These are phyloP conservation scores for Deroplatys truncata DNA, from an alignment of 2,888 invertebrate species.

Conservation along the genomic window DNA sequence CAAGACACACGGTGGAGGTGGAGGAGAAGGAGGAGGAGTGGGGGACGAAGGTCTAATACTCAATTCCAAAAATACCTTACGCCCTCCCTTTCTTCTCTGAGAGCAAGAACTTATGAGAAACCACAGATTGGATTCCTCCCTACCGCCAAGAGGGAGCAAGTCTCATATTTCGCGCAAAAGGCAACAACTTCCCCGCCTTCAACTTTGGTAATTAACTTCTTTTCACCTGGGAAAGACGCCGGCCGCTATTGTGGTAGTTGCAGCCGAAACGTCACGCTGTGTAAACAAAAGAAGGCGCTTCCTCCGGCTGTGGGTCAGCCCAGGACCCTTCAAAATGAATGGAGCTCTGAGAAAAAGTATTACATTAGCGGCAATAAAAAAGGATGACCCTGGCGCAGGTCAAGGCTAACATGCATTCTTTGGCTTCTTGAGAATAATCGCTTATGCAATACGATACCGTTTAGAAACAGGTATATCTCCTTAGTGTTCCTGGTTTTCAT, in stretches of 20 bases:
- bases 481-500: no score
- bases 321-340: background rate
- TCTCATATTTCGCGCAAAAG: slow-evolving; percentile 2
- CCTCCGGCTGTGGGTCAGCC: background rate
- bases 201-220: background rate
- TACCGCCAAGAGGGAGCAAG: background rate
- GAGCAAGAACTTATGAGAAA: background rate
- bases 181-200: background rate
- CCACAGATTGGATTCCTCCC: background rate
- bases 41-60: background rate
- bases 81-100: background rate
- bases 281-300: background rate
- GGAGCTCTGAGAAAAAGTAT: background rate
- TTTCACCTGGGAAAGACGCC: background rate
- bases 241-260: background rate
- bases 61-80: background rate
- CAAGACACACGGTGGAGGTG: background rate
- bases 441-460: no score
- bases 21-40: background rate
- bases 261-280: background rate
- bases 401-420: no score
- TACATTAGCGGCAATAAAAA: background rate
- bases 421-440: no score
- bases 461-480: no score
- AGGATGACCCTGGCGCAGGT: background rate